Evolutionary conservation across 2,888 invertebrate genomes (phyloP).

Genomic region (Graphium colonna): DNA sequence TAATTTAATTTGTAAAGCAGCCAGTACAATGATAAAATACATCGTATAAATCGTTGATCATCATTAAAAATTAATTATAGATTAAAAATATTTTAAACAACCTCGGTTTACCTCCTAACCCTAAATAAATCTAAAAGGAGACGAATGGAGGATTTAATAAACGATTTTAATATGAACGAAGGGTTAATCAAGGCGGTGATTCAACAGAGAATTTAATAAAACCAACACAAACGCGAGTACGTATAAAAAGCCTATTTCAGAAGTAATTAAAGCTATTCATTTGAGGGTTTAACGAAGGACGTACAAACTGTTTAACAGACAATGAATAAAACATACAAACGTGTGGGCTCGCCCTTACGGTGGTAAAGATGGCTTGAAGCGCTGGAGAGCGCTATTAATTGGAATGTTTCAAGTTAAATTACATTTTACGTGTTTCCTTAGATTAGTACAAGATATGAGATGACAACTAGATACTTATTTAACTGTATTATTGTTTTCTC

Average conservation of each 20-base stretch:
- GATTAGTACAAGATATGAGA: not conserved
- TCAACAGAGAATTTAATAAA: slow-evolving; percentile 24
- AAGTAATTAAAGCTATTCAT: slow-evolving; percentile 57
- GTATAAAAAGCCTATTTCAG: slow-evolving; percentile 30
- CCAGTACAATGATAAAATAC: too few relatives aligned
- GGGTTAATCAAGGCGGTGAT: slow-evolving; percentile 16
- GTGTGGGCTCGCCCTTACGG: slow-evolving; percentile 45
- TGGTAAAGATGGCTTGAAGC: slow-evolving; percentile 2
- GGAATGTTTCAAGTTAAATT: not conserved
- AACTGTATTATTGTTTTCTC: too few relatives aligned
- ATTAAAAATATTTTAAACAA: too few relatives aligned
- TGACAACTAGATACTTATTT: too few relatives aligned
- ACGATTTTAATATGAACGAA: slow-evolving; percentile 6
- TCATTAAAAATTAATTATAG: not conserved
- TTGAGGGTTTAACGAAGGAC: slow-evolving; percentile 43
- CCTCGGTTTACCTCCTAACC: not conserved
- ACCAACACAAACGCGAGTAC: slow-evolving; percentile 12
- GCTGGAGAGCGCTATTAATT: not conserved
- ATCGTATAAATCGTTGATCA: not conserved
- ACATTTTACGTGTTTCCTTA: not conserved
- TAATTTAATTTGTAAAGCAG: too few relatives aligned
- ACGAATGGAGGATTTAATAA: slow-evolving; percentile 7
- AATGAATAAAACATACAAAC: slow-evolving; percentile 60
- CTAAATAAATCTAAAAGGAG: slow-evolving; percentile 1
- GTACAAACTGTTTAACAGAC: slow-evolving; percentile 40